Base-by-base conservation (phyloP, 1,140 invertebrate genomes). In the Sycophaga agraensis region DNA sequence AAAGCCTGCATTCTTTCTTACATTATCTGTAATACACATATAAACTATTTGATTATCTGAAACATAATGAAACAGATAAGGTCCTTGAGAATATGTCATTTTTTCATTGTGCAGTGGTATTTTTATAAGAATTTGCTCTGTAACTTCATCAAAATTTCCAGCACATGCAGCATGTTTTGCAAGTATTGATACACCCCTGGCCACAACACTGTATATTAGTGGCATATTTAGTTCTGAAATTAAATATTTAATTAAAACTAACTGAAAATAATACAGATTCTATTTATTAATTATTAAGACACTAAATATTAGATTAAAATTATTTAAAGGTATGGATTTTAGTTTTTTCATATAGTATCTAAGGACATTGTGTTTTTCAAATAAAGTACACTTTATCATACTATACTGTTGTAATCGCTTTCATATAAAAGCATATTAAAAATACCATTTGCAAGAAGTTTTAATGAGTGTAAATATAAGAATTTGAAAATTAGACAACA, bases 1-100 rank as follows among this genome's bases (percentile, higher is more conserved):
- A 31, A 28, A 31, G 1, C 11, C 8, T 14, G 12, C 26, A 4
- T 16, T 48, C n/a, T 11, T 22, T 24, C 91, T 89, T 86, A 96
- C 94, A 86, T 96, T 92, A 82, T 97, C 94, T 56, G 94, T 94
- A 49, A 97, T 96, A 70, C 94, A 96, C 81, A 97, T 88, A 77
- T 94, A 97, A 69, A 96, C 87, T 64, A 97, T 87, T 70, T 86
- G 84, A 72, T 94, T 88, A 79, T 96, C 91, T 64, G 87, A 88
- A 57, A 94, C 88, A 70, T 96, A 97, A 77, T 97, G 93, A 75
- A 96, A 97, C 45, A 96, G 78, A 78, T 94, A 97, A 70, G 89
- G 92, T 68, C 91, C 91, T 83, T 97, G 94, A 0, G 92, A 91
- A 73, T 96, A 95, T 6, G 94, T 96, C 46, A 96, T 82, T 78